Base-by-base conservation (phyloP, 2,888 invertebrate species). In the Apodemia mormo region DNA sequence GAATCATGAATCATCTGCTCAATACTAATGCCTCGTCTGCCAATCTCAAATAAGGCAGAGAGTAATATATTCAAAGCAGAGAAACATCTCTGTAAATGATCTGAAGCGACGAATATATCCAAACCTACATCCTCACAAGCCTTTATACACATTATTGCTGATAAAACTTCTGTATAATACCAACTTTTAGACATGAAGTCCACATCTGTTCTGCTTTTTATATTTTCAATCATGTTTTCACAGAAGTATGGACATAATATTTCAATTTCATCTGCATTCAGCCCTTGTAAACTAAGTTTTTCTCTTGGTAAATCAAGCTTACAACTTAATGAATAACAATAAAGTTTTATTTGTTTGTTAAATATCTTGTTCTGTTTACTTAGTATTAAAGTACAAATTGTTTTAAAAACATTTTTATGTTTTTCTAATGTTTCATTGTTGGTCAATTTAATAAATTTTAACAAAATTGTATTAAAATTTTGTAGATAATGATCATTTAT, bases 251-350 rank as follows among this genome's bases (percentile, higher is more conserved):
- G 77, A 65, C 77, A 73, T 40, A 92, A 52, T 66, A 79, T 78
- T 72, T 87, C 81, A 74, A 90, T 87, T 80, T 90, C 85, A 74
- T 54, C 74, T 8, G 79, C 76, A 79, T 84, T 82, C 77, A 83
- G 82, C 69, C 82, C 83, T 64, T 82, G 78, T 69, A 92, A 75
- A 66, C 81, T 78, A 58, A 87, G 74, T 40, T 87, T 68, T 56
- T 86, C 78, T 74, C 77, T 76, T 30, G 87, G 79, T 37, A 88
- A 80, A 14, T 83, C 77, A 9, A 90, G 65, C 56, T 74, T 75
- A 70, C 78, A 79, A 72, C 84, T 85, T 67, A 88, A 73, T 61
- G 81, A 80, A 67, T 92, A 79, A 74, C 90, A 89, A 71, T 81
- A 76, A 10, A 84, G 74, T 76, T 82, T 86, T 33, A 90, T 74